phyloP scores from a whole-genome alignment of 1,140 invertebrate species.

The Drosophila hydei region DNA sequence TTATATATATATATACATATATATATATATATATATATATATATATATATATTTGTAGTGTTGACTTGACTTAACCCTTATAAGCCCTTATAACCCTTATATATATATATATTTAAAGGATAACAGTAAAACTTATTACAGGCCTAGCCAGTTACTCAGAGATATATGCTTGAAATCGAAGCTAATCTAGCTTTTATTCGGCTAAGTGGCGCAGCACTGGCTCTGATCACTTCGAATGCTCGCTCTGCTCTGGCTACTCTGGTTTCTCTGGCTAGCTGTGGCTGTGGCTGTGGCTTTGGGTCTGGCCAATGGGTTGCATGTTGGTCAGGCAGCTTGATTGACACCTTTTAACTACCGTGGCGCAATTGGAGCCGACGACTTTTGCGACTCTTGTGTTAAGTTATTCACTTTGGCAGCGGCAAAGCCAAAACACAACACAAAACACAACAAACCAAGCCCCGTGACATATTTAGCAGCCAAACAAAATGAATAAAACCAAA shows the following conservation, averaged over 20 bases:
- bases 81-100: too few species aligned
- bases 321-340: constrained; percentile 60
- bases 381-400: constrained; percentile 38
- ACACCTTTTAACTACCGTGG: constrained; percentile 73
- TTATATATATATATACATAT: too few species aligned
- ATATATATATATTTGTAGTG: too few species aligned
- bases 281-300: neutral
- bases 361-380: constrained; percentile 56
- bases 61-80: too few species aligned
- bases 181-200: constrained; percentile 3
- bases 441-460: constrained; percentile 17
- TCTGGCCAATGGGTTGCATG: constrained; percentile 37
- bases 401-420: constrained; percentile 37
- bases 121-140: too few species aligned
- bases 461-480: constrained; percentile 37
- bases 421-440: constrained; percentile 9
- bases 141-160: neutral
- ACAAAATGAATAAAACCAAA: neutral
- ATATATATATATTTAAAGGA: too few species aligned
- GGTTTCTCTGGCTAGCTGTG: neutral
- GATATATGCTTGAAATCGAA: neutral
- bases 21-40: too few species aligned
- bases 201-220: constrained; percentile 8
- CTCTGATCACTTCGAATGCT: too few species aligned
- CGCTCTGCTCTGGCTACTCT: too few species aligned